phyloP scores from a whole-genome alignment of 2,113 vertebrate species.

The Corvus cornix region DNA sequence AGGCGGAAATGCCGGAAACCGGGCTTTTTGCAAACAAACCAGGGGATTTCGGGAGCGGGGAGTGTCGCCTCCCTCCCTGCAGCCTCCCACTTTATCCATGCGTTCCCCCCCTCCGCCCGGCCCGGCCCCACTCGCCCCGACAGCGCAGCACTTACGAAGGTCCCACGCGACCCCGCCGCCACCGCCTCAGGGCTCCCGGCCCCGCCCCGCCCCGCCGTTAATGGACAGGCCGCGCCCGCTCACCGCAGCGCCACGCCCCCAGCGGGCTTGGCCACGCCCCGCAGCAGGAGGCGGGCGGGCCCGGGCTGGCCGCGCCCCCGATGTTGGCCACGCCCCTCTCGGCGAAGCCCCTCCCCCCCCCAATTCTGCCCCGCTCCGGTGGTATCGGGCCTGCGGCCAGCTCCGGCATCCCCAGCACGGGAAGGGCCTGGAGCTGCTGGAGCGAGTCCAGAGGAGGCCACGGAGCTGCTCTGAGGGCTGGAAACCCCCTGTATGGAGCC shows the following conservation, averaged over 20 bases:
- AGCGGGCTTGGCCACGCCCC: rapidly evolving
- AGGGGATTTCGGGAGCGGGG: too few relatives aligned
- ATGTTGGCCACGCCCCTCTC: rapidly evolving
- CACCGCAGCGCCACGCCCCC: rapidly evolving
- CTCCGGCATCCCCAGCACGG: rapidly evolving
- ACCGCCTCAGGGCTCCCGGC: too few relatives aligned
- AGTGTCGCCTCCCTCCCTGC: not conserved
- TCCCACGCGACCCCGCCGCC: not conserved
- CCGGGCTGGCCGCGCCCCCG: not conserved
- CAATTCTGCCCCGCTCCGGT: rapidly evolving
- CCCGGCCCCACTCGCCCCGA: too few relatives aligned
- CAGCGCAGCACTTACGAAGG: not conserved
- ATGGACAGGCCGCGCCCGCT: not conserved
- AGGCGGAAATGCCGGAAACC: not conserved
- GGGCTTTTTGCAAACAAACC: not conserved
- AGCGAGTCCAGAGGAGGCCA: too few relatives aligned
- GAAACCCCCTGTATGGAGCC: not conserved
- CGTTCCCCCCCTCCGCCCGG: rapidly evolving
- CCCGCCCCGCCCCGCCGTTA: not conserved
- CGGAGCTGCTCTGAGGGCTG: not conserved
- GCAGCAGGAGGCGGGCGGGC: not conserved
- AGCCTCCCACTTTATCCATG: rapidly evolving
- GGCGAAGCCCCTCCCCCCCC: rapidly evolving
- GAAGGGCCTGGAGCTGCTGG: rapidly evolving
- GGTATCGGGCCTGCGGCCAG: rapidly evolving